Evolutionary conservation across 2,113 vertebrate species (phyloP).

Genomic region (Coracopsis vasa): DNA sequence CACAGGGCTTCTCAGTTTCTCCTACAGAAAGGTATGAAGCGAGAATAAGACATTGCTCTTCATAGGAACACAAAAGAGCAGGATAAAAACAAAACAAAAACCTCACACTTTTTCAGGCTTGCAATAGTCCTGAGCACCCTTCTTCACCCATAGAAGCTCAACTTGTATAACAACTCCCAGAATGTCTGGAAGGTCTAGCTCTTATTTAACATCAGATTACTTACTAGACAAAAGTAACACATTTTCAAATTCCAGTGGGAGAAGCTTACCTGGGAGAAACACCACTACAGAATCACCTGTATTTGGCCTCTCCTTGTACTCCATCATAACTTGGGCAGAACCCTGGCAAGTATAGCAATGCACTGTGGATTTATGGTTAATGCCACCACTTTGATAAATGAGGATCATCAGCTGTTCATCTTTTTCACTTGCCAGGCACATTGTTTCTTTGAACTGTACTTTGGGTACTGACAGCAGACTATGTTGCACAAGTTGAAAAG

Average conservation of each 20-base stretch:
- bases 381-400: conserved; percentile 79
- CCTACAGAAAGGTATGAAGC: conserved; percentile 56
- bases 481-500: not conserved
- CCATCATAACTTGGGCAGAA: conserved; percentile 83
- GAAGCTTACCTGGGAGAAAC: conserved; percentile 78
- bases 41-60: not conserved
- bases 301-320: conserved; percentile 81
- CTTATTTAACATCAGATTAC: not conserved
- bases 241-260: not conserved
- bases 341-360: conserved; percentile 81
- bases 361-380: conserved; percentile 74
- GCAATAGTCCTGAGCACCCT: not conserved
- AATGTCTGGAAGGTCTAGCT: not conserved
- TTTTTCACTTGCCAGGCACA: conserved; percentile 77
- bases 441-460: conserved; percentile 79
- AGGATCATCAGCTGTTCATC: conserved; percentile 69
- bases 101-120: not conserved
- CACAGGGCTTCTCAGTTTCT: conserved; percentile 82
- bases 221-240: not conserved
- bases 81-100: not conserved
- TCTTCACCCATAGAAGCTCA: not conserved
- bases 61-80: not conserved
- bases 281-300: conserved; percentile 76
- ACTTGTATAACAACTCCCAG: not conserved
- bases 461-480: conserved; percentile 74